phyloP scores from a whole-genome alignment of 1,140 invertebrate genomes.

The Macrotrachela quadricornifera region DNA sequence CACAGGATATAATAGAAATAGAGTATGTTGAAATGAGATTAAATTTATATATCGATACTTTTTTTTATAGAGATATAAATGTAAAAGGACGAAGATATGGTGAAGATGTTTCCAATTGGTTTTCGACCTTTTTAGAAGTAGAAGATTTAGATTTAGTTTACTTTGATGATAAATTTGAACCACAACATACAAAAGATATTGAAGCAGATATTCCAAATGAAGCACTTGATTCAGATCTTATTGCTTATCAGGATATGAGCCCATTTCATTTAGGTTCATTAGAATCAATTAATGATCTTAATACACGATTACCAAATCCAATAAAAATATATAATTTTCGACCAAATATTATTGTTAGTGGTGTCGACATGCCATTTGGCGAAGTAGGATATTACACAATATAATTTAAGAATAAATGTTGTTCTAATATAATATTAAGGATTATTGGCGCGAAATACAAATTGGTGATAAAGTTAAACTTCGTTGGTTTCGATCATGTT shows the following conservation, averaged over 20 bases:
- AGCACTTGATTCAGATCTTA: not conserved
- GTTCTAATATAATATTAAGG: conserved; percentile 11
- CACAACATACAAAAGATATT: not conserved
- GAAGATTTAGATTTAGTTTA: not conserved
- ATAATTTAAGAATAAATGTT: not conserved
- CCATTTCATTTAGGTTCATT: not conserved
- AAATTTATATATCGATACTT: too few species aligned
- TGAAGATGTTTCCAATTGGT: not conserved
- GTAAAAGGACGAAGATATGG: not conserved
- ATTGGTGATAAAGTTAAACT: conserved; percentile 15
- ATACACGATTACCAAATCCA: not conserved
- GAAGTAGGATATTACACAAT: not conserved
- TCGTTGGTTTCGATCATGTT: conserved; percentile 12
- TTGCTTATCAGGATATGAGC: conserved; percentile 1
- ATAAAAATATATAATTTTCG: conserved; percentile 2
- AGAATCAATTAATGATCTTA: not conserved
- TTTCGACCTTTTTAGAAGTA: not conserved
- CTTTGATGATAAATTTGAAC: not conserved
- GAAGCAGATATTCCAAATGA: not conserved
- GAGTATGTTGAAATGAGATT: too few species aligned
- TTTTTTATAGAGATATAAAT: too few species aligned
- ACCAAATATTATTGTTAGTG: conserved; percentile 3
- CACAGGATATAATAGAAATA: too few species aligned
- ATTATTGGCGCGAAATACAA: conserved; percentile 15
- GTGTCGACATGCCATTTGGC: not conserved